phyloP scores from a whole-genome alignment of 2,113 vertebrate genomes.

The Cheilinus undulatus region DNA sequence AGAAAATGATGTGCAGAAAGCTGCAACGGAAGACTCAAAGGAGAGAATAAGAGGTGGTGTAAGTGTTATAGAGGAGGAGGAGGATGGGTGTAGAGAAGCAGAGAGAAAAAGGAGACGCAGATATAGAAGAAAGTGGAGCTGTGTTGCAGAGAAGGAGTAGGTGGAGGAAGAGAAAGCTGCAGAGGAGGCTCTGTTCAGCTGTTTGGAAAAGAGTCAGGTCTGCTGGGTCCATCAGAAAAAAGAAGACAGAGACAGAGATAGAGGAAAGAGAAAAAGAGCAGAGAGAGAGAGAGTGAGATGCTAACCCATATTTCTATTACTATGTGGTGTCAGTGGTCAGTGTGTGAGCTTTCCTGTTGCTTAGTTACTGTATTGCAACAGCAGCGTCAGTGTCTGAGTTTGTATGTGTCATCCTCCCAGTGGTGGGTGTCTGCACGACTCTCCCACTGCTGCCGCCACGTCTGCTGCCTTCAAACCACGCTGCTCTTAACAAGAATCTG shows the following conservation, averaged over 20 bases:
- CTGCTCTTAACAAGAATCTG: slow-evolving; percentile 57
- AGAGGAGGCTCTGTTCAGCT: slow-evolving; percentile 57
- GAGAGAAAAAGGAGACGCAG: slow-evolving; percentile 30
- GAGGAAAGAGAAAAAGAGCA: slow-evolving; percentile 15
- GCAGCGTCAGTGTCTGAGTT: slow-evolving; percentile 64
- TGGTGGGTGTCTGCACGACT: slow-evolving; percentile 75
- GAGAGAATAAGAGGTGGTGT: slow-evolving; percentile 6
- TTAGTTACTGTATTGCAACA: slow-evolving; percentile 75
- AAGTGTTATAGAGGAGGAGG: slow-evolving; percentile 29
- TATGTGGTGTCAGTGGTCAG: slow-evolving; percentile 77
- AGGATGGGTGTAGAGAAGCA: slow-evolving; percentile 11
- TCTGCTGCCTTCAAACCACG: slow-evolving; percentile 58
- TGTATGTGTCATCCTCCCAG: slow-evolving; percentile 73
- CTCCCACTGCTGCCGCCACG: slow-evolving; percentile 54
- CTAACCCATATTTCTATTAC: slow-evolving; percentile 72
- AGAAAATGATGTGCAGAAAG: slow-evolving; percentile 15
- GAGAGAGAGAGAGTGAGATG: slow-evolving; percentile 37
- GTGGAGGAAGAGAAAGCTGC: slow-evolving; percentile 60
- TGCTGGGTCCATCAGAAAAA: slow-evolving; percentile 42
- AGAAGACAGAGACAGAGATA: slow-evolving; percentile 18
- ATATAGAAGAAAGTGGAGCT: slow-evolving; percentile 44
- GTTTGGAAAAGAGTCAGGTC: slow-evolving; percentile 65
- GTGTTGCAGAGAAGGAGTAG: slow-evolving; percentile 61
- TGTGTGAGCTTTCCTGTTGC: slow-evolving; percentile 78
- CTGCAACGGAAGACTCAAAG: slow-evolving; percentile 29